A percentile compares a stretch with the other conserved stretches of the same genome.
phyloP scores from a whole-genome alignment of 2,113 vertebrate species.

The Galemys pyrenaicus region DNA sequence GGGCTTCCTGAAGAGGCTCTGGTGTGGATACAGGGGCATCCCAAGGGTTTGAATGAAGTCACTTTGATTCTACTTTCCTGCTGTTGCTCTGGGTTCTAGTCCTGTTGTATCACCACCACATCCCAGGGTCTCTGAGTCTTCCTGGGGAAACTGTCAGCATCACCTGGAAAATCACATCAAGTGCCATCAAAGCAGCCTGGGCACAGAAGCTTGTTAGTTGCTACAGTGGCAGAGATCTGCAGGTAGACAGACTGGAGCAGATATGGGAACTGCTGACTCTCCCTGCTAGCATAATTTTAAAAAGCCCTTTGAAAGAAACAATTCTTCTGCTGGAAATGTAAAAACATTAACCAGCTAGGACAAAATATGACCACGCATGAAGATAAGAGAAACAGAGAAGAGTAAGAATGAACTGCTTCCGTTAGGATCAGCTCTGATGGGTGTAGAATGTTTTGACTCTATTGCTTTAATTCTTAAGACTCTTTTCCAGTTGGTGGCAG shows the following conservation, averaged over 20 bases:
- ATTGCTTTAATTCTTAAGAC: background rate
- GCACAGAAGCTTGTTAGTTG: background rate
- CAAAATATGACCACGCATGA: background rate
- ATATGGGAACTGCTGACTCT: background rate
- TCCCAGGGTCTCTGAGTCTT: background rate
- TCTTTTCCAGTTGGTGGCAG: background rate
- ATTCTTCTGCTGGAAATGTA: background rate
- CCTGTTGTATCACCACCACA: background rate
- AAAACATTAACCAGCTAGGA: background rate
- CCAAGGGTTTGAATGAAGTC: background rate
- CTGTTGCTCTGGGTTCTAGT: background rate
- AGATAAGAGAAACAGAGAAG: background rate
- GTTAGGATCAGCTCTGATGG: constrained; percentile 17
- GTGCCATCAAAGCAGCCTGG: background rate
- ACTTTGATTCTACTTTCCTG: background rate
- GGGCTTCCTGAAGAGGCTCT: background rate
- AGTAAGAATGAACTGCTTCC: constrained; percentile 31
- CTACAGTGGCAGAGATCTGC: background rate
- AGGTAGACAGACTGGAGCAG: background rate
- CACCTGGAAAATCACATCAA: background rate
- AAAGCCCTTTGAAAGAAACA: background rate
- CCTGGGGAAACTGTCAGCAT: background rate
- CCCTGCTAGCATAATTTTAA: background rate
- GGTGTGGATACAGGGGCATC: background rate
- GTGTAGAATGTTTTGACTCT: background rate